Conservation (phyloP, 2,888 invertebrate genomes). For the Gisinianus flammeolus region DNA sequence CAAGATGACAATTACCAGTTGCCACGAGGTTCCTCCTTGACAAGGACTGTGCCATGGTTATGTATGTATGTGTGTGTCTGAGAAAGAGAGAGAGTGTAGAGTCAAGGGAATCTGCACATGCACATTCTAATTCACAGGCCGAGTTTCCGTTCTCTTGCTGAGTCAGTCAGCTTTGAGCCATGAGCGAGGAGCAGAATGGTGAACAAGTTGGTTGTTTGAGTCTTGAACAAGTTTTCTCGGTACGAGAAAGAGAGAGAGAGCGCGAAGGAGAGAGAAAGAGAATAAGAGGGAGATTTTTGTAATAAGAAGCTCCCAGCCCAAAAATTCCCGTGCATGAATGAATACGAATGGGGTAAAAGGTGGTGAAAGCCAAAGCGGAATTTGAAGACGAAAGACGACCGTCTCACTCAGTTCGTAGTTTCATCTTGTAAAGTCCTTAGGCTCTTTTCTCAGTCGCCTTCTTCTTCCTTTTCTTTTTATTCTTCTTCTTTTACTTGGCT, state of each 20-base stretch:
- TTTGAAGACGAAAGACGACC: background rate
- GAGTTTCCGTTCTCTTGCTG: background rate
- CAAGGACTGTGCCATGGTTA: too few relatives aligned
- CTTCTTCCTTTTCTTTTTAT: background rate
- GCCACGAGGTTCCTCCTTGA: too few relatives aligned
- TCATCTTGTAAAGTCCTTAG: background rate
- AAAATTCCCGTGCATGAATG: background rate
- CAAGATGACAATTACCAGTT: background rate
- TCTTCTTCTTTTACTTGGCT: background rate
- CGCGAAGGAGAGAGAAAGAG: too few relatives aligned
- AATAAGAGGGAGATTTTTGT: too few relatives aligned
- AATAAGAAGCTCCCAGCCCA: background rate
- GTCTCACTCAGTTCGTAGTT: background rate
- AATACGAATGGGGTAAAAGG: background rate
- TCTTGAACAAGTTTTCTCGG: background rate
- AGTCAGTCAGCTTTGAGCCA: background rate
- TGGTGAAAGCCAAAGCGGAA: background rate
- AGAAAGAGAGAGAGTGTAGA: background rate
- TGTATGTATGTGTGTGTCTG: background rate
- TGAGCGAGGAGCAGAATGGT: background rate
- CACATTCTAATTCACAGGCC: too few relatives aligned
- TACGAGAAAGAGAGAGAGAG: background rate
- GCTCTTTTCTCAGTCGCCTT: background rate
- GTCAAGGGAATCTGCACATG: too few relatives aligned
- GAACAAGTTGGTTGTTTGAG: background rate